Conservation (phyloP, 2,888 invertebrate species). For the Lithosia quadra region DNA sequence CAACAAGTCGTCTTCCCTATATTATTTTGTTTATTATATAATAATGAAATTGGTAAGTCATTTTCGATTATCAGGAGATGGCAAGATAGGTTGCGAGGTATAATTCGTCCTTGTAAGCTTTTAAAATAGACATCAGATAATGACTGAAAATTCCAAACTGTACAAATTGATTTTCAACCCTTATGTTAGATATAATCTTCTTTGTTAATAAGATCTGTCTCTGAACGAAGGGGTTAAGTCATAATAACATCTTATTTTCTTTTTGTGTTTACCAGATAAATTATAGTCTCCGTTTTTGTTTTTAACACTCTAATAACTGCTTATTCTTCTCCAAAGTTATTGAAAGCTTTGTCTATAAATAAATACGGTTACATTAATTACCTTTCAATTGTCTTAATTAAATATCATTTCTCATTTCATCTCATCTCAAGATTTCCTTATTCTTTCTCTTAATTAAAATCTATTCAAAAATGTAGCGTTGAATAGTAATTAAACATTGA, state of each 20-base stretch:
- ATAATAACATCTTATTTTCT: background rate
- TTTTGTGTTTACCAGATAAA: background rate
- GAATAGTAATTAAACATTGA: constrained; percentile 3
- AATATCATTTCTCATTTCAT: background rate
- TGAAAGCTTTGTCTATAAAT: background rate
- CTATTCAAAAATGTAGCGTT: background rate
- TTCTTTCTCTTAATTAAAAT: constrained; percentile 1
- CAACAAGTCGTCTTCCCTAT: constrained; percentile 61
- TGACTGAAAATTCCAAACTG: background rate
- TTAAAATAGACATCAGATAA: background rate
- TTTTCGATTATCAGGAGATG: constrained; percentile 28
- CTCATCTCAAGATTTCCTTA: background rate
- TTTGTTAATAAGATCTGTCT: background rate
- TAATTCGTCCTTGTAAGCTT: constrained; percentile 5
- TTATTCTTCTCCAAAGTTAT: background rate
- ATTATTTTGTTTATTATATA: constrained; percentile 50
- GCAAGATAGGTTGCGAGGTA: constrained; percentile 3
- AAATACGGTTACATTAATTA: background rate
- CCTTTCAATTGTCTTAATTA: background rate
- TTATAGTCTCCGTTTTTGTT: background rate
- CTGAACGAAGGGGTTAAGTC: background rate
- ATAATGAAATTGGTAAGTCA: constrained; percentile 84
- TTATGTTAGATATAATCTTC: too few species aligned
- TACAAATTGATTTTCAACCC: background rate
- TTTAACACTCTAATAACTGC: background rate